These are phyloP conservation scores for Phytoseiulus persimilis DNA, from an alignment of 2,888 invertebrate genomes.

Conservation along the genomic window DNA sequence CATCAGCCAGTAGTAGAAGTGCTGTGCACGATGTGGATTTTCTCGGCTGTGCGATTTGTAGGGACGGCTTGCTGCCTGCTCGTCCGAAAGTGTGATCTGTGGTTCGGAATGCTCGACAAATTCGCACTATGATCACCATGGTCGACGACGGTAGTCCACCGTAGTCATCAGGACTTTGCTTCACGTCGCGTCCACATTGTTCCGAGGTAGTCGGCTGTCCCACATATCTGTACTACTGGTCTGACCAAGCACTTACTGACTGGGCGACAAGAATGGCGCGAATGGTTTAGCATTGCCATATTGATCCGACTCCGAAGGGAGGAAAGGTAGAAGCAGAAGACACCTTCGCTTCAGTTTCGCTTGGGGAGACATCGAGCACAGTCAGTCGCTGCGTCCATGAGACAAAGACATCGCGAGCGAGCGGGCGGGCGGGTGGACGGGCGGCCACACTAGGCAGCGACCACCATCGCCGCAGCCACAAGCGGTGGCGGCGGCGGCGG, in stretches of 20 bases:
- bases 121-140: neutral
- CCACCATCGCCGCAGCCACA: neutral
- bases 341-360: slow-evolving; percentile 5
- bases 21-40: neutral
- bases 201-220: neutral
- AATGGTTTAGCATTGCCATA: neutral
- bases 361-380: neutral
- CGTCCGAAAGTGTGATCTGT: neutral
- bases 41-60: neutral
- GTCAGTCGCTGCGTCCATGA: neutral
- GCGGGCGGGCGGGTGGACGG: neutral
- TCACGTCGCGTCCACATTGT: neutral
- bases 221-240: neutral
- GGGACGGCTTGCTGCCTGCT: neutral
- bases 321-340: neutral
- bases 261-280: neutral
- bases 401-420: neutral
- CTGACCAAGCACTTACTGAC: neutral
- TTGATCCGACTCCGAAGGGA: neutral
- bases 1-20: neutral
- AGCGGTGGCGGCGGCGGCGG: neutral
- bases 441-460: neutral
- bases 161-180: neutral
- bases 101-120: neutral
- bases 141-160: neutral